phyloP scores from a whole-genome alignment of 1,140 invertebrate species.

The Neodiprion pinetum region DNA sequence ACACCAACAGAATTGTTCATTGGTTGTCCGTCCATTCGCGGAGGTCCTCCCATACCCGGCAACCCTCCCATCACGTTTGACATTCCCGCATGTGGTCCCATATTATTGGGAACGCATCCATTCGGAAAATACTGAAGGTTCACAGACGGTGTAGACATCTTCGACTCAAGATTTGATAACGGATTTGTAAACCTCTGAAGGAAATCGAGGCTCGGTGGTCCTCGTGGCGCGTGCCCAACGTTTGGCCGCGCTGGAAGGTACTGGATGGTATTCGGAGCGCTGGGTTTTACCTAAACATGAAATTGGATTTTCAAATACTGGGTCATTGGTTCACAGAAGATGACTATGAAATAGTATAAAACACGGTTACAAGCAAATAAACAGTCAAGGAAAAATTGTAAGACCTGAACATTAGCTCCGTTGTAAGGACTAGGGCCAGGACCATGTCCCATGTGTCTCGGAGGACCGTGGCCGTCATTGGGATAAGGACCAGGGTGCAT shows the following conservation, averaged over 20 bases:
- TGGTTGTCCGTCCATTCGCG: constrained; percentile 48
- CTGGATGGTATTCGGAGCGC: constrained; percentile 96
- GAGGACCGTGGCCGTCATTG: constrained; percentile 40
- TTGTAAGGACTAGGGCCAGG: constrained; percentile 73
- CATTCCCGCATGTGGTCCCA: constrained; percentile 45
- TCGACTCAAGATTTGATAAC: constrained; percentile 73
- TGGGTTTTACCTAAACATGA: constrained; percentile 81
- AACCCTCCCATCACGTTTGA: constrained; percentile 44
- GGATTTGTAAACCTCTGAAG: constrained; percentile 87
- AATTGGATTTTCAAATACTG: neutral
- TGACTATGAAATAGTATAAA: neutral
- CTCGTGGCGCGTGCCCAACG: constrained; percentile 70
- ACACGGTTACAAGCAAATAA: too few species aligned
- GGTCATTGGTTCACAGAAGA: neutral
- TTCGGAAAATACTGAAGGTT: constrained; percentile 80
- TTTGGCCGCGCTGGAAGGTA: constrained; percentile 93
- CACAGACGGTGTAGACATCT: constrained; percentile 69
- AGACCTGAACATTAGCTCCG: constrained; percentile 80
- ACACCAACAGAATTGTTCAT: constrained; percentile 44
- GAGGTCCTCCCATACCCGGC: constrained; percentile 44
- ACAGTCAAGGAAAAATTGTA: neutral
- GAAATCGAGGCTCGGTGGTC: constrained; percentile 92
- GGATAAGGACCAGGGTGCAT: constrained; percentile 57
- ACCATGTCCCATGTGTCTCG: constrained; percentile 55
- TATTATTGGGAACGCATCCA: constrained; percentile 54